These are phyloP conservation scores for Oreocharis arfaki DNA, from an alignment of 2,113 vertebrate genomes.

Conservation along the genomic window DNA sequence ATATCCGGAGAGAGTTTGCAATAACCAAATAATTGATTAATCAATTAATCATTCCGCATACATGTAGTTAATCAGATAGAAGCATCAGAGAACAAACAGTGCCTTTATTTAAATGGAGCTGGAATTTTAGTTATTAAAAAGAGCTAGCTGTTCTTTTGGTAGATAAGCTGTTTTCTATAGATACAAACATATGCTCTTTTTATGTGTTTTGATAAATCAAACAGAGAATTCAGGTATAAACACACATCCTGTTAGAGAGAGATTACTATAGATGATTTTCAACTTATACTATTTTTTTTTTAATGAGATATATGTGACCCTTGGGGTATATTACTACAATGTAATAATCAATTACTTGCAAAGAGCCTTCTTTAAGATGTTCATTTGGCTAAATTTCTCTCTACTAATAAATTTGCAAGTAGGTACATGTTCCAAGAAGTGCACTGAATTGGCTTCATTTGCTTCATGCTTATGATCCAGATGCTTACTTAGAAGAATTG, in stretches of 20 bases:
- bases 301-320: background rate
- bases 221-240: background rate
- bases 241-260: background rate
- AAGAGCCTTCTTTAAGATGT: background rate
- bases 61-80: slow-evolving; percentile 33
- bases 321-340: background rate
- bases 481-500: background rate
- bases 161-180: background rate
- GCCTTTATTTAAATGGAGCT: background rate
- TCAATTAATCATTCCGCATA: slow-evolving; percentile 37
- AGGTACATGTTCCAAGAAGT: background rate
- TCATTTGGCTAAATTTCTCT: background rate
- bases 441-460: background rate
- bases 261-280: background rate
- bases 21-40: slow-evolving; percentile 46
- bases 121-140: slow-evolving; percentile 29
- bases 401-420: background rate
- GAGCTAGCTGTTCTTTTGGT: background rate
- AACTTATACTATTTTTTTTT: background rate
- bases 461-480: background rate
- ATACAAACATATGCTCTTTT: background rate
- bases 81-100: background rate
- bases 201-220: background rate
- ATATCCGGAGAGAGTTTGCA: background rate
- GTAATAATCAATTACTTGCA: background rate